Base-by-base conservation (phyloP, 2,113 vertebrate species). In the Chunga burmeisteri region DNA sequence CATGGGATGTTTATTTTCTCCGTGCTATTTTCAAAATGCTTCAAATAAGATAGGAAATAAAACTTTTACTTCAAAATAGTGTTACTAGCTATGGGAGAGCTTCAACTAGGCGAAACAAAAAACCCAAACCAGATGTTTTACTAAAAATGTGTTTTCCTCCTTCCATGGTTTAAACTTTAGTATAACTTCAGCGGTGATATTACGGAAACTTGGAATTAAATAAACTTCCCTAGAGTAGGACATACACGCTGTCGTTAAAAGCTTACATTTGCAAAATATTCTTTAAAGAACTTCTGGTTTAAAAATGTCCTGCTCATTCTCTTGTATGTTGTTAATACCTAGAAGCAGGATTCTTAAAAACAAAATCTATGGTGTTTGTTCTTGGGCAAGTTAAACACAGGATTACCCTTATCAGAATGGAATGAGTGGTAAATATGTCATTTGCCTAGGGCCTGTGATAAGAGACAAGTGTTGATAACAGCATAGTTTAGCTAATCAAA, bases 401-500 rank as follows among this genome's bases (percentile, higher is more conserved):
- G 97, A 95, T 98, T 98, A 98, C 85, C 94, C 97, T 98, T 98
- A 98, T 98, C 97, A 97, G 86, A 92, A 93, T 94, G 97, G 97
- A 98, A 98, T 97, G 88, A 97, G 97, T 98, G 97, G 97, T 98
- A 98, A 98, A 97, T 97, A 98, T 98, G 97, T 98, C 96, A 96
- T 97, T 98, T 72, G 94, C 96, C 95, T 92, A 96, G 93, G 93
- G 97, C 96, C 67, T 71, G 70, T 71, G 97, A 98, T 98, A 98
- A 98, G 97, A 97, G 82, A 89, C 93, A 94, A 97, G 96, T 94
- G 94, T 96, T 96, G 98, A 97, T 98, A 98, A 97, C 95, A 95
- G 96, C 47, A 65, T 89, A 98, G 96, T 97, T 96, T 94, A 96
- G 91, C 96, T 98, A 98, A 98, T 98, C 97, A 98, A 97, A 98